Evolutionary conservation across 2,113 vertebrate species (phyloP), one percentile per base, ranked within the genome.

Genomic region (Gymnogyps californianus): DNA sequence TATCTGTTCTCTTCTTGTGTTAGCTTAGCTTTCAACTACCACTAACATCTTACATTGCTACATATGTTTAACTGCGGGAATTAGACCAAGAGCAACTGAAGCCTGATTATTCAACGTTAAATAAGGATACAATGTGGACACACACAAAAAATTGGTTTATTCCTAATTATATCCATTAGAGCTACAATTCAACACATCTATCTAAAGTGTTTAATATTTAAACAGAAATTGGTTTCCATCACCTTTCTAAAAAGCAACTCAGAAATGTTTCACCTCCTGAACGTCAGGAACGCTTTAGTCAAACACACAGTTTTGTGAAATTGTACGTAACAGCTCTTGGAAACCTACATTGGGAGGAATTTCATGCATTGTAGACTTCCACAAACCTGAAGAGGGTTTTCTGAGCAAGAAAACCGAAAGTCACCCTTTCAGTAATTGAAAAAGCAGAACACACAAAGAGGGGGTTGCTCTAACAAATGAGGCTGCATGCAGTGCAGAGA

Each of bases 341-440:
- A 83, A 95, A 70, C 24, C 16, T 38, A 32, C 9, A 18, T 42
- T 77, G 52, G 28, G 29, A 29, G 31, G 31, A 26, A 55, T 42
- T 10, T 20, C 17, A 81, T 2, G 6, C 6, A 54, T 5, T 87
- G 40, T 18, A 82, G 59, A 81, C 59, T 84, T 84, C 17, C 17
- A 82, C 46, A 69, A 80, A 87, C 62, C 36, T 29, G 46, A 84
- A 58, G 47, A 81, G 58, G 16, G 62, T 62, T 91, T 92, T 71
- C 91, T 52, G 28, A 87, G 89, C 38, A 89, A 36, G 72, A 42
- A 91, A 82, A 36, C 32, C 89, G 78, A 90, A 97, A 97, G 93
- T 79, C 91, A 93, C 49, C 62, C 77, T 87, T 87, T 58, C 46
- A 74, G 75, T 58, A 75, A 91, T 0, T 83, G 89, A 61, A 93